Percentiles rank a stretch among this genome's conserved stretches.
phyloP scores from a whole-genome alignment of 2,797 vertebrate species.

The Podarcis siculus region DNA sequence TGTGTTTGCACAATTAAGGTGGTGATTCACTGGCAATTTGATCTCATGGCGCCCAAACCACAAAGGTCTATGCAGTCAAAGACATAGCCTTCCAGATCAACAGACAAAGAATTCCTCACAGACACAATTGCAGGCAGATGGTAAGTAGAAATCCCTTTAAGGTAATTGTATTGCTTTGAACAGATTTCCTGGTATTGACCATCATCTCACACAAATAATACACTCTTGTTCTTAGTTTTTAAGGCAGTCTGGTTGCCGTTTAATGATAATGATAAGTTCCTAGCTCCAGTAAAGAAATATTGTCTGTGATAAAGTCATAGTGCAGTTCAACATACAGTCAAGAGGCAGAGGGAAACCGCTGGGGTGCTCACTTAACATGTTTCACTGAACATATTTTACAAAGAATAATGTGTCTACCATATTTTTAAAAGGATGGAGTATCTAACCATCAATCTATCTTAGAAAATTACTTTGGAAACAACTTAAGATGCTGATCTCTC shows the following conservation, averaged over 20 bases:
- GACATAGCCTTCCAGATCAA: not conserved
- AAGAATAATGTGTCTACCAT: conserved; percentile 25
- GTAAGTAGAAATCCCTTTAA: conserved; percentile 61
- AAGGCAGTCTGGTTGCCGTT: conserved; percentile 67
- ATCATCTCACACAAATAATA: conserved; percentile 70
- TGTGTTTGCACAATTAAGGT: conserved; percentile 64
- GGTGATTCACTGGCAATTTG: not conserved
- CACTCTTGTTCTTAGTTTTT: conserved; percentile 65
- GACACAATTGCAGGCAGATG: conserved; percentile 54
- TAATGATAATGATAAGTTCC: conserved; percentile 81
- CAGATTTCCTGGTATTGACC: conserved; percentile 69
- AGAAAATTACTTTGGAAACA: not conserved
- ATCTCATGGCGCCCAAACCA: not conserved
- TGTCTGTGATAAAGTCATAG: conserved; percentile 47
- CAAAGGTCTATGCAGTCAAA: not conserved
- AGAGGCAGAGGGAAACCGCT: conserved; percentile 20
- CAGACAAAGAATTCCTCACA: conserved; percentile 53
- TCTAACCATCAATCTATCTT: conserved; percentile 33
- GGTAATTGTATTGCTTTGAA: conserved; percentile 60
- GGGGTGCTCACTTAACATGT: conserved; percentile 50
- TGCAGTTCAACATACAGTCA: conserved; percentile 37
- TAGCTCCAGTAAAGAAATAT: conserved; percentile 58
- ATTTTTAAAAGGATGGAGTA: conserved; percentile 36
- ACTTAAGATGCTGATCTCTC: conserved; percentile 41
- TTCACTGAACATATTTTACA: conserved; percentile 49